phyloP scores from a whole-genome alignment of 2,888 invertebrate species.

The Lamellibrachia columna region DNA sequence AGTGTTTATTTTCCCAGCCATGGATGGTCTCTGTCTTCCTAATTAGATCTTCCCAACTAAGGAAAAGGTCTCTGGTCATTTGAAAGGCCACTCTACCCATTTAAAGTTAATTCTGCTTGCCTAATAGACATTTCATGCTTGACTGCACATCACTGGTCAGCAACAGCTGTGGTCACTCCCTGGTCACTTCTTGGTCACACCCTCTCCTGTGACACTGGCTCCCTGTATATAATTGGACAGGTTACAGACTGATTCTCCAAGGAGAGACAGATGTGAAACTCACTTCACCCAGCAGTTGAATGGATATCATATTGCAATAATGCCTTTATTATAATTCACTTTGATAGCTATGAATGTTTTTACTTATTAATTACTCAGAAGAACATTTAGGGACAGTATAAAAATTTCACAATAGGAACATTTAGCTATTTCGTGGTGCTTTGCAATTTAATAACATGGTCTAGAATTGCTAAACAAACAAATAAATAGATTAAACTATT shows the following conservation, averaged over 20 bases:
- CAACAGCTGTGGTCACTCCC: conserved; percentile 4
- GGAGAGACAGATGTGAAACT: neutral
- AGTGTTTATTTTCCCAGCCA: neutral
- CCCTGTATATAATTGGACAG: neutral
- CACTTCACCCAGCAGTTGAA: neutral
- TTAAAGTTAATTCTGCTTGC: neutral
- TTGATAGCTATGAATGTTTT: neutral
- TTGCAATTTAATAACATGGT: no score
- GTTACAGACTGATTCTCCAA: neutral
- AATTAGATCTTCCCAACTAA: neutral
- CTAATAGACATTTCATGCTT: neutral
- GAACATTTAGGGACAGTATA: neutral
- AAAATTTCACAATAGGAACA: neutral
- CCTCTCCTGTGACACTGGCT: neutral
- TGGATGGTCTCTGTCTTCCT: neutral
- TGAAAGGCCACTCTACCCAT: neutral
- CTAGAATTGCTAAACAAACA: no score
- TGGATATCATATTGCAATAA: neutral
- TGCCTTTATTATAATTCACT: neutral
- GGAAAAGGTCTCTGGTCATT: neutral
- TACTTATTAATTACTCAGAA: neutral
- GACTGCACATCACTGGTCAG: neutral
- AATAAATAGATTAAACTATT: no score
- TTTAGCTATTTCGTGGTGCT: no score
- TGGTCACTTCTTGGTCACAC: neutral